Conservation (phyloP, 2,797 vertebrate species). For the Gallirallus australis region DNA sequence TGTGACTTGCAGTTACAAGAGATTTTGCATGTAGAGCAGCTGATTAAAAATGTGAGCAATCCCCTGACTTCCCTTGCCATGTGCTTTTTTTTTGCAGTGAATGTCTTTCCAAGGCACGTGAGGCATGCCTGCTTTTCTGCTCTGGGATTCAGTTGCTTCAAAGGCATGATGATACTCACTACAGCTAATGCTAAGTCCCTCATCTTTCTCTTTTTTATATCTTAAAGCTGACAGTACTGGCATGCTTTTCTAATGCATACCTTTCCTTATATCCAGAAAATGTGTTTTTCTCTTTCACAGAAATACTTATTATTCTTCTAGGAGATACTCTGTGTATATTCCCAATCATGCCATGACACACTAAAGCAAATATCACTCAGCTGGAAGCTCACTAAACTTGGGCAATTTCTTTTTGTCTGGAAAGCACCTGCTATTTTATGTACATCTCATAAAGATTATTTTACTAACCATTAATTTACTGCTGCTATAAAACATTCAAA, state of each 20-base stretch:
- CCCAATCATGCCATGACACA: background rate
- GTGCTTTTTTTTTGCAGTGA: background rate
- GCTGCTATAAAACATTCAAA: background rate
- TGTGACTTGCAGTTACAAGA: background rate
- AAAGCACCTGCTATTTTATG: background rate
- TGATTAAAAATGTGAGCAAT: background rate
- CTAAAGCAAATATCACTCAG: background rate
- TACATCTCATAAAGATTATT: background rate
- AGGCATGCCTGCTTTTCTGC: background rate
- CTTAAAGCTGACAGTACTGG: background rate
- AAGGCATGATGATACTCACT: background rate
- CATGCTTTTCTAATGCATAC: background rate
- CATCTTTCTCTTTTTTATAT: background rate
- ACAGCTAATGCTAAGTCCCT: background rate
- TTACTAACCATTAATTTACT: background rate
- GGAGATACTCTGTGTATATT: background rate
- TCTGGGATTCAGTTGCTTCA: background rate
- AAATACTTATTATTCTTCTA: background rate
- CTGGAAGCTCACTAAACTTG: background rate
- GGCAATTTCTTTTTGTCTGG: background rate
- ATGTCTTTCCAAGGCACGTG: constrained; percentile 10
- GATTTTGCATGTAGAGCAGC: background rate
- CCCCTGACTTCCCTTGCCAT: background rate
- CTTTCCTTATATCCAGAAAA: background rate
- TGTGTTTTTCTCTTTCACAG: background rate